Evolutionary conservation across 2,797 vertebrate species (phyloP), one percentile per base, ranked within the genome.

Genomic region (Garrulus glandarius): DNA sequence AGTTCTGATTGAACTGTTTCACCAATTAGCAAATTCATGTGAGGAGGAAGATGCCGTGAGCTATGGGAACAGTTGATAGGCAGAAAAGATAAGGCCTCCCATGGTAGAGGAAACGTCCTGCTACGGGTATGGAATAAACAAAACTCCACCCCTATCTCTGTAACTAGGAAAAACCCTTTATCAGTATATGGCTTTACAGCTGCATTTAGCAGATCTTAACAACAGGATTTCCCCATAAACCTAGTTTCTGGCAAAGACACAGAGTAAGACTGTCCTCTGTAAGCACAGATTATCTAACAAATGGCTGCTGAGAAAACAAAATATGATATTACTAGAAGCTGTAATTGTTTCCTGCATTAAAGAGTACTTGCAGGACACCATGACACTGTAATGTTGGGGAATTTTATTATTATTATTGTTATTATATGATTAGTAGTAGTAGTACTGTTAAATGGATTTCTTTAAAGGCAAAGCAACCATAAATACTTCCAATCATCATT

Each of bases 331-430:
- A 10, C 5, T 11, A 41, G 49, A 83, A 83, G 1, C 10, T 39
- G 11, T 71, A 83, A 39, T 29, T 53, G 0, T 77, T 76, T 64
- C 15, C 13, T 50, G 6, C n/a, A 44, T 63, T 79, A 49, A 55
- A 23, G n/a, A 47, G 2, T 37, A 23, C 2, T 41, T 89, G 32
- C 17, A 89, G 36, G 17, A 89, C 26, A 53, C 4, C 5, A 39
- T 18, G 9, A 30, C 9, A 50, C 19, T 21, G 6, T 47, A 64
- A 55, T 76, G 15, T 6, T 56, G 3, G 3, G 4, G 7, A 2
- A 5, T 9, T n/a, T 7, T 4, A 19, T 37, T 68, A 9, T 13
- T 37, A 4, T 21, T n/a, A 1, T 5, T 29, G 4, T 56, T 23
- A 23, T 16, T 34, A 23, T 56, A 10, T 12, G 27, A 4, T 20